These are phyloP conservation scores for Nasonovia ribisnigri DNA, from an alignment of 2,888 invertebrate genomes.

Conservation along the genomic window DNA sequence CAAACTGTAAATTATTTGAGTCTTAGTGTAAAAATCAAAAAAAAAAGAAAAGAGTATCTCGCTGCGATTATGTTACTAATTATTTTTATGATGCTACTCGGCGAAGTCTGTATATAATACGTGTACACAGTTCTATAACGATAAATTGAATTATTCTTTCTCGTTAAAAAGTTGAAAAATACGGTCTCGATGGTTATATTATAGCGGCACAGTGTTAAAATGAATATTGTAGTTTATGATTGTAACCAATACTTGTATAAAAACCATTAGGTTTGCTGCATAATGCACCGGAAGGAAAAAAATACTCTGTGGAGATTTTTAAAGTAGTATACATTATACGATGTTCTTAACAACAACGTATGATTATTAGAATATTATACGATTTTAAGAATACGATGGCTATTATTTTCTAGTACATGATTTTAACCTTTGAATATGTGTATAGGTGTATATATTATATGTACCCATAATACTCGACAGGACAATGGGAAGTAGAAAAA, in stretches of 20 bases:
- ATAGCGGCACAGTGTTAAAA: not conserved
- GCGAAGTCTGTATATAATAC: not conserved
- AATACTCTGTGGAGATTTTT: not conserved
- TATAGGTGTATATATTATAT: not conserved
- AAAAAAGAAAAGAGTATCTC: not conserved
- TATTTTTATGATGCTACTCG: not conserved
- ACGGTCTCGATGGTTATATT: not conserved
- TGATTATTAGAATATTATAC: slow-evolving; percentile 14
- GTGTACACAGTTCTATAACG: not conserved
- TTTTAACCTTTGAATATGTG: not conserved
- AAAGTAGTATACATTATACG: not conserved
- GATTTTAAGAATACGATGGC: not conserved
- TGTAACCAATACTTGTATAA: slow-evolving; percentile 16
- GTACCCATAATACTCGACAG: not conserved
- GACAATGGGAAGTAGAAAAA: not conserved
- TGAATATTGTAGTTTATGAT: slow-evolving; percentile 5
- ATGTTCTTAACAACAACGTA: not conserved
- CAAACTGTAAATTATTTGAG: not conserved
- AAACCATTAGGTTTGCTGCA: not conserved
- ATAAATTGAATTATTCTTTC: slow-evolving; percentile 13
- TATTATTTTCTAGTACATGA: not conserved
- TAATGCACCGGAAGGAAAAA: not conserved
- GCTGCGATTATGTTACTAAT: not conserved
- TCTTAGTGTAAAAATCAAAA: not conserved
- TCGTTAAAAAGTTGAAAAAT: slow-evolving; percentile 23